Base-by-base conservation (phyloP, 2,888 invertebrate genomes). In the Prosopocoilus inquinatus region DNA sequence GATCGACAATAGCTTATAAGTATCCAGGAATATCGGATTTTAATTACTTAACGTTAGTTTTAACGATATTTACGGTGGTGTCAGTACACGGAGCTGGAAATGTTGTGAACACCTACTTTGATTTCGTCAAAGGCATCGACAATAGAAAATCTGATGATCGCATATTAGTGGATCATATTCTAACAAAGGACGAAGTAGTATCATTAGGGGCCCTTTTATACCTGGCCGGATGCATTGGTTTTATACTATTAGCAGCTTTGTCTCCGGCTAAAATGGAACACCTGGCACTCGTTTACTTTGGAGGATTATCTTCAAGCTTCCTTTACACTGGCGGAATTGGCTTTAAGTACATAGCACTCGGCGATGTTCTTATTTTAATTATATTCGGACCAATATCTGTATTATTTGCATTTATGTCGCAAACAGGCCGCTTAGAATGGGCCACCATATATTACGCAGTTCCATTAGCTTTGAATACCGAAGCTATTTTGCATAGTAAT, bases 271-370 rank as follows among this genome's bases (percentile, higher is more conserved):
- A 90, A 76, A 91, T 96, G 91, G 96, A 96, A 76, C 96, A 96
- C 75, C 80, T 96, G 65, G 96, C 96, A 4, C 79, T 96, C 45
- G 91, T 96, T 1, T 96, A 95, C 75, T 96, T 96, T 79, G 96
- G 96, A 53, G 96, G 96, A 1, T 77, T 96, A 51, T 96, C 95
- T 20, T 93, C 94, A 50, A 95, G 95, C 63, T 96, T 96, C 78
- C 81, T 96, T n/a, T 96, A 96, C 70, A 96, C 96, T 1, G 96
- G 96, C 54, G 96, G 96, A 46, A 91, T 96, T 66, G 96, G 96
- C 56, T 83, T 96, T 54, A 96, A 96, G 76, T 96, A 96, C 72
- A 94, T 96, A 68, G 96, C 95, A 2, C 80, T 96, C 45, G 96
- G 96, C 50, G 96, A 96, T 78, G 87, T 96, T 50, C 80, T 96